A percentile compares a stretch with the other conserved stretches of the same genome.
These are phyloP conservation scores for Dioctria linearis DNA, from an alignment of 2,888 invertebrate species.

Conservation along the genomic window DNA sequence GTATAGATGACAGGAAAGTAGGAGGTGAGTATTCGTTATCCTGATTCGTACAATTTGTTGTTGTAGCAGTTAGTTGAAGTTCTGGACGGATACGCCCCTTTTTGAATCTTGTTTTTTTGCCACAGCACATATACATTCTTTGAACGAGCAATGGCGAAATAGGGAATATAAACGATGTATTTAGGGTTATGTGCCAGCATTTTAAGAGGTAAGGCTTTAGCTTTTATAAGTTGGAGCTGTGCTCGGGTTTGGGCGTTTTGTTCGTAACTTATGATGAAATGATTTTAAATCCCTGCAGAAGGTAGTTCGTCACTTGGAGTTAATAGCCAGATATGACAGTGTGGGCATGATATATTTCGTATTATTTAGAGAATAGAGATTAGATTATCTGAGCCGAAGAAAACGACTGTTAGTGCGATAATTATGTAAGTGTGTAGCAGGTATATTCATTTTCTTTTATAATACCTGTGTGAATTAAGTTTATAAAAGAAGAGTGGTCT, in stretches of 20 bases:
- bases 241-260: constrained; percentile 23
- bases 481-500: background rate
- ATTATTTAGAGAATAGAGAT: constrained; percentile 44
- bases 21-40: constrained; percentile 45
- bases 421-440: constrained; percentile 25
- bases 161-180: constrained; percentile 46
- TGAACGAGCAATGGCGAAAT: constrained; percentile 49
- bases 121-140: constrained; percentile 14
- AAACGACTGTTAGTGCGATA: constrained; percentile 17
- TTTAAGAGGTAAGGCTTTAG: constrained; percentile 42
- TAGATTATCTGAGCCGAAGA: constrained; percentile 22
- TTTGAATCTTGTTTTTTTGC: constrained; percentile 33
- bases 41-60: constrained; percentile 33
- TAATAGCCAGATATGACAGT: constrained; percentile 43
- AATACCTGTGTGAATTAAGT: background rate
- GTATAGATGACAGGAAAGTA: constrained; percentile 20
- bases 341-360: constrained; percentile 40
- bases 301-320: constrained; percentile 48
- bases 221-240: constrained; percentile 33
- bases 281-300: constrained; percentile 45
- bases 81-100: constrained; percentile 37
- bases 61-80: constrained; percentile 1
- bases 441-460: background rate
- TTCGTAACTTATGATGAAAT: constrained; percentile 37
- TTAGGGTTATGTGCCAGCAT: constrained; percentile 48